Evolutionary conservation across 1,140 invertebrate genomes (phyloP).

Genomic region (Tetramorium alpestre): DNA sequence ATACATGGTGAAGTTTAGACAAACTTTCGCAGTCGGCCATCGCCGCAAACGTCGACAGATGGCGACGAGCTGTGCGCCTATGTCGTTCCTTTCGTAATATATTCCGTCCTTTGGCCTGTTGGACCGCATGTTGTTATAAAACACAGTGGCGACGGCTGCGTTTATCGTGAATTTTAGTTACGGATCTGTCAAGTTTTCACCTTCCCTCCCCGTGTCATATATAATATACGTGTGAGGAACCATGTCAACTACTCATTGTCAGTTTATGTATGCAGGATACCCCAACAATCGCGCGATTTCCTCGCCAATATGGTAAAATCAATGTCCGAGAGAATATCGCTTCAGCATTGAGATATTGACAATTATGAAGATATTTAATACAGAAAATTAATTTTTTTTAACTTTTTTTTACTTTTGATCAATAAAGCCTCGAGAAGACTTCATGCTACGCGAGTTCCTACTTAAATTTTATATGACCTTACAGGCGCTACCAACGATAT

Average conservation of each 20-base stretch:
- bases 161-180: conserved; percentile 73
- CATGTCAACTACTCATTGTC: background rate
- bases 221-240: background rate
- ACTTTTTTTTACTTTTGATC: background rate
- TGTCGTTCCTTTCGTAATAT: conserved; percentile 75
- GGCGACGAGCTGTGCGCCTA: conserved; percentile 61
- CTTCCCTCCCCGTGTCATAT: no score
- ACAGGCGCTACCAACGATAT: background rate
- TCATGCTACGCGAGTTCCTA: background rate
- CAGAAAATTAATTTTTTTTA: background rate
- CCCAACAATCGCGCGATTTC: background rate
- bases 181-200: conserved; percentile 29
- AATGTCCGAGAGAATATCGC: background rate
- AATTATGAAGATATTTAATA: background rate
- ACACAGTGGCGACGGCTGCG: conserved; percentile 71
- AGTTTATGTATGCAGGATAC: conserved; percentile 19
- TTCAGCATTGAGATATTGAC: background rate
- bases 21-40: conserved; percentile 31
- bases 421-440: background rate
- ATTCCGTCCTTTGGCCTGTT: conserved; percentile 77
- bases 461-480: background rate
- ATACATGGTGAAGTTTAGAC: conserved; percentile 32
- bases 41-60: conserved; percentile 66
- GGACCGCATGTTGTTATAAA: conserved; percentile 78
- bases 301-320: background rate